phyloP scores from a whole-genome alignment of 2,113 vertebrate genomes.

The Psammodynastes pulverulentus region DNA sequence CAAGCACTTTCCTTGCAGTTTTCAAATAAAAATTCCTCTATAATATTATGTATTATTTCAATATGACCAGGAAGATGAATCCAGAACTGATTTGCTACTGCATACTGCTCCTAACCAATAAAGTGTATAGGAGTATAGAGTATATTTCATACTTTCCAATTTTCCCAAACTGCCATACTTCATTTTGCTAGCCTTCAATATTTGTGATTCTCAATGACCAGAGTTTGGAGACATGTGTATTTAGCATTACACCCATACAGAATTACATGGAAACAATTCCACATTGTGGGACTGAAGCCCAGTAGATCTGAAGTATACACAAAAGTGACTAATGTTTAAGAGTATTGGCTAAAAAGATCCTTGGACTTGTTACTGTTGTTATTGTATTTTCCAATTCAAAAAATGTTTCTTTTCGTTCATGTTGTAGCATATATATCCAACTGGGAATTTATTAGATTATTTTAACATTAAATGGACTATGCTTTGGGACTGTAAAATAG shows the following conservation, averaged over 20 bases:
- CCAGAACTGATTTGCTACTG: background rate
- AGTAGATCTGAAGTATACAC: background rate
- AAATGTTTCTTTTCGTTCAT: background rate
- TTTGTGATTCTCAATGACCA: too few relatives aligned
- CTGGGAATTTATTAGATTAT: conserved; percentile 1
- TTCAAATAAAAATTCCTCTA: background rate
- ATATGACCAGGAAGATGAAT: background rate
- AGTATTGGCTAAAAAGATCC: background rate
- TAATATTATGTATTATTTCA: background rate
- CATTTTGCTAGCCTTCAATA: too few relatives aligned
- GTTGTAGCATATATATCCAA: background rate
- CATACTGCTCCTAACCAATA: background rate
- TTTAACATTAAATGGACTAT: background rate
- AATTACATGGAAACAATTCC: too few relatives aligned
- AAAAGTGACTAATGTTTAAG: background rate
- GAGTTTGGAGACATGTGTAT: too few relatives aligned
- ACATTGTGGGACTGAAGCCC: too few relatives aligned
- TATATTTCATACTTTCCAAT: background rate
- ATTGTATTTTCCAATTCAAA: background rate
- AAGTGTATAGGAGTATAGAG: background rate
- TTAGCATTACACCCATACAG: too few relatives aligned
- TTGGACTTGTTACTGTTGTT: background rate
- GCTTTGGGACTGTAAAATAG: background rate
- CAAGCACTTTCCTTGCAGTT: background rate
- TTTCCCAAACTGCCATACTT: too few relatives aligned